Evolutionary conservation across 2,888 invertebrate species (phyloP).

Genomic region (Neoscelio sp.): DNA sequence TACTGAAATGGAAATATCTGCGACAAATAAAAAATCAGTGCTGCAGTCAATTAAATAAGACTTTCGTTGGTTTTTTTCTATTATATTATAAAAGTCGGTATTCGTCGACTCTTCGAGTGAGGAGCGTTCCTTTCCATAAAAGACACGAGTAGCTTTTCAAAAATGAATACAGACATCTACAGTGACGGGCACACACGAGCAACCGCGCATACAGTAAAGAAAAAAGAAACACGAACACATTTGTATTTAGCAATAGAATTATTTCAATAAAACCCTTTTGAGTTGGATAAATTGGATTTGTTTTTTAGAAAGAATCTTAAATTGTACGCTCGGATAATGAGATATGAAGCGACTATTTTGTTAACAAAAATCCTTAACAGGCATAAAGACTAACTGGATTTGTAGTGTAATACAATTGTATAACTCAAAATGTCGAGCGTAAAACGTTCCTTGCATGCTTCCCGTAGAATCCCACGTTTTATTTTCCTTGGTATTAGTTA

Average conservation of each 20-base stretch:
- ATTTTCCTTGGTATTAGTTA: constrained; percentile 24
- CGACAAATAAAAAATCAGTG: constrained; percentile 3
- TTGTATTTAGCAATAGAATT: constrained; percentile 64
- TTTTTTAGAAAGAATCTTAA: constrained; percentile 63
- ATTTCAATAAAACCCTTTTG: constrained; percentile 66
- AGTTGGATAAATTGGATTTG: constrained; percentile 64
- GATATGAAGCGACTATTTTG: constrained; percentile 10
- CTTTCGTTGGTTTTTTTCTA: constrained; percentile 13
- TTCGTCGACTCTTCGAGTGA: constrained; percentile 18
- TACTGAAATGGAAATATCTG: no score
- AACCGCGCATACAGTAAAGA: no score
- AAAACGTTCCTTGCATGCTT: constrained; percentile 66
- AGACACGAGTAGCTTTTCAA: constrained; percentile 26
- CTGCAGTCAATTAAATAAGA: constrained; percentile 3
- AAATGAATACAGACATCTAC: constrained; percentile 29
- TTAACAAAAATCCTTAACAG: not conserved
- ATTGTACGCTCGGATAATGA: constrained; percentile 66
- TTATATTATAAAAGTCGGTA: not conserved
- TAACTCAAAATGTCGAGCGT: constrained; percentile 64
- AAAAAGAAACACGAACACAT: constrained; percentile 46
- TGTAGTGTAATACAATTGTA: constrained; percentile 10
- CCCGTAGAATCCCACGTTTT: constrained; percentile 58
- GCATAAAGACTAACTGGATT: constrained; percentile 43
- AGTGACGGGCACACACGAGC: constrained; percentile 44
- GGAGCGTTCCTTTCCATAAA: constrained; percentile 10